Evolutionary conservation across 2,888 invertebrate species (phyloP).

Genomic region (Cheilosia vernalis): DNA sequence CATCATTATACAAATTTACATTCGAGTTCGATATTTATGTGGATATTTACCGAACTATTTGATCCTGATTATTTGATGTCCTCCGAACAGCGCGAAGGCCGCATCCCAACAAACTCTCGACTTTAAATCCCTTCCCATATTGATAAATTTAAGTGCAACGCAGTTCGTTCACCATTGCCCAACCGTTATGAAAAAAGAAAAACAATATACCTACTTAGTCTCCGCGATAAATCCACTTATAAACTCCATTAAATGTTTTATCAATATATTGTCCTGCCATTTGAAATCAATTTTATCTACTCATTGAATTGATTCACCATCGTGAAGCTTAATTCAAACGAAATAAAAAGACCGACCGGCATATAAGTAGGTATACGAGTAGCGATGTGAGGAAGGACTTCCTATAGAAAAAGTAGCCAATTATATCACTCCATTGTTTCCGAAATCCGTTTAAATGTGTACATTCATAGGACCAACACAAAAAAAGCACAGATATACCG

Average conservation of each 20-base stretch:
- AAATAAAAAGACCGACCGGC: conserved; percentile 4
- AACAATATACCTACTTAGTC: not conserved
- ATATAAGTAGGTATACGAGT: not conserved
- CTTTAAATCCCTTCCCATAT: too few species aligned
- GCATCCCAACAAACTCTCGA: too few species aligned
- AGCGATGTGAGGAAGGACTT: conserved; percentile 19
- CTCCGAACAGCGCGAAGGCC: too few species aligned
- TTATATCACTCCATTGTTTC: conserved; percentile 68
- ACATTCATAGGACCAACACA: not conserved
- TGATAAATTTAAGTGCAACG: too few species aligned
- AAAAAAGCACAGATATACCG: not conserved
- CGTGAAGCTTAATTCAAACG: conserved; percentile 50
- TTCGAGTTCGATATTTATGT: too few species aligned
- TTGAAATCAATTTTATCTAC: conserved; percentile 68
- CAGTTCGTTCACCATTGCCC: not conserved
- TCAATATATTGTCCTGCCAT: conserved; percentile 77
- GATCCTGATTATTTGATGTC: too few species aligned
- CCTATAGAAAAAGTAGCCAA: conserved; percentile 48
- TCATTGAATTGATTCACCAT: conserved; percentile 65
- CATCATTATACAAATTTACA: too few species aligned
- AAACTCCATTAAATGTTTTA: conserved; percentile 77
- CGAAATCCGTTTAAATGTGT: conserved; percentile 61
- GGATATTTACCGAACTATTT: too few species aligned
- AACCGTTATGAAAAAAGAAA: conserved; percentile 23
- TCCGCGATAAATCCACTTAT: conserved; percentile 53